Conservation (phyloP, 2,888 invertebrate genomes). For the Dasysyrphus tricinctus region DNA sequence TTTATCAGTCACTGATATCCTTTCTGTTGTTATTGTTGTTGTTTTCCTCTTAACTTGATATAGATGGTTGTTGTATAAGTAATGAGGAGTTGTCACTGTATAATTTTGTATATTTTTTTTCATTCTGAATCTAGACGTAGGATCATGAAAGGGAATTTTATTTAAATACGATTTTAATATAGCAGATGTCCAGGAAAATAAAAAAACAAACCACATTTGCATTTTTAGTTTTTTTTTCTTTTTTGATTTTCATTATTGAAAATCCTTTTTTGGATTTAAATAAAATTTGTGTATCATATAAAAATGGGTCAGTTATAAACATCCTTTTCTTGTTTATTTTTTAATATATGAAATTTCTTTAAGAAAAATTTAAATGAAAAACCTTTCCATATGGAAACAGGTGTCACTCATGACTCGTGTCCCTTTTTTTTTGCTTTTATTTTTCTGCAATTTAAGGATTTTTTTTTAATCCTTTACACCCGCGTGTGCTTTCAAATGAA, state of each 20-base stretch:
- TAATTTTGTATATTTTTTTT: constrained; percentile 57
- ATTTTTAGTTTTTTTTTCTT: constrained; percentile 3
- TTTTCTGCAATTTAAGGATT: constrained; percentile 29
- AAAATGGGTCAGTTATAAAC: constrained; percentile 33
- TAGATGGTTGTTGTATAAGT: constrained; percentile 23
- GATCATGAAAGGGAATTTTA: constrained; percentile 27
- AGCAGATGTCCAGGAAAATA: neutral
- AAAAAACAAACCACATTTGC: constrained; percentile 8
- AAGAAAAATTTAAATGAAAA: constrained; percentile 9
- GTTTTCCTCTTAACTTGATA: constrained; percentile 7
- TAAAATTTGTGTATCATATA: neutral
- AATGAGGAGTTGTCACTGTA: constrained; percentile 63
- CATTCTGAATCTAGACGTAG: constrained; percentile 10
- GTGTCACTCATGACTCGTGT: constrained; percentile 54
- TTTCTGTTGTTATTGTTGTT: constrained; percentile 10
- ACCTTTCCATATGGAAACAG: constrained; percentile 40
- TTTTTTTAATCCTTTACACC: constrained; percentile 24
- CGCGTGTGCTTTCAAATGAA: constrained; percentile 2
- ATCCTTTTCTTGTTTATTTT: neutral
- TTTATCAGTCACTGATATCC: constrained; percentile 39
- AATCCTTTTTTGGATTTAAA: constrained; percentile 29
- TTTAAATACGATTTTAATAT: constrained; percentile 52
- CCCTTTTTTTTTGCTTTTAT: neutral
- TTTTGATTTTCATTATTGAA: constrained; percentile 2
- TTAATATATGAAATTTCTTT: neutral